Percentiles rank a stretch among this genome's conserved stretches.
Conservation (phyloP, 1,140 invertebrate genomes). For the Periplaneta americana region DNA sequence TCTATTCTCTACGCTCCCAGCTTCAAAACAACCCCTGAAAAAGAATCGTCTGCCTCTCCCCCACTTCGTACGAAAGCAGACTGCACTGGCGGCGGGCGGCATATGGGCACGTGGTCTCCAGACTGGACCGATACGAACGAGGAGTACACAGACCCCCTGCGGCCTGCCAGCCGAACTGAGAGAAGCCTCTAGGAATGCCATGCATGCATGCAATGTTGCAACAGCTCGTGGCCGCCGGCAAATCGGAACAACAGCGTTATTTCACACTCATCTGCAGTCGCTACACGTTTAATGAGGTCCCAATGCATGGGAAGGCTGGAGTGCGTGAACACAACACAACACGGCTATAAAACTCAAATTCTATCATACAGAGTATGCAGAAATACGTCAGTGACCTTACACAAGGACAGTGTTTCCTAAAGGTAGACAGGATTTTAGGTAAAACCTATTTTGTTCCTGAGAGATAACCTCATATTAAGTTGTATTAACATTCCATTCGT, state of each 20-base stretch:
- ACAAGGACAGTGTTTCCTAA: too few relatives aligned
- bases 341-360: too few relatives aligned
- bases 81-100: not conserved
- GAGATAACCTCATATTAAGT: too few relatives aligned
- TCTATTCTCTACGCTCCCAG: too few relatives aligned
- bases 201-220: not conserved
- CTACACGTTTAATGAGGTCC: too few relatives aligned
- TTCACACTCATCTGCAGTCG: not conserved
- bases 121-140: not conserved
- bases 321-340: too few relatives aligned
- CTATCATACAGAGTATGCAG: too few relatives aligned
- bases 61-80: not conserved
- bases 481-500: too few relatives aligned
- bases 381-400: too few relatives aligned
- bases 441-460: too few relatives aligned
- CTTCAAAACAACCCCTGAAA: not conserved
- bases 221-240: not conserved
- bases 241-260: not conserved
- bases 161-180: not conserved
- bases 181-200: not conserved
- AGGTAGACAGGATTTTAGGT: too few relatives aligned
- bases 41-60: not conserved
- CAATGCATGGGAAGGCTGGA: too few relatives aligned
- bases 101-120: not conserved
- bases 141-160: not conserved